Evolutionary conservation across 2,113 vertebrate species (phyloP).

Genomic region (Oncorhynchus clarkii): DNA sequence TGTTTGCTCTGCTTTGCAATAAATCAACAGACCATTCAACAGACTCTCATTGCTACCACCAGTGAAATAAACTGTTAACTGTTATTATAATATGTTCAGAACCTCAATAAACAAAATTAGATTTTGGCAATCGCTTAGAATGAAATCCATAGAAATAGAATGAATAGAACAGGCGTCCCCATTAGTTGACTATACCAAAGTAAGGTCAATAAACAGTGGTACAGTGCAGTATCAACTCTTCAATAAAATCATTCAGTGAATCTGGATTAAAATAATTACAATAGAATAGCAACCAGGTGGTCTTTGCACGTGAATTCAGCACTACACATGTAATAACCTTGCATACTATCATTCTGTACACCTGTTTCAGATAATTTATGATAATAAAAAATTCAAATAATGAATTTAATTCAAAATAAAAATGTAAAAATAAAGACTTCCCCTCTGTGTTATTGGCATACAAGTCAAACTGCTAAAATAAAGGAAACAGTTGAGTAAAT

Average conservation of each 20-base stretch:
- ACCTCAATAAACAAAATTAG: constrained; percentile 22
- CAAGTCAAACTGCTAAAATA: too few relatives aligned
- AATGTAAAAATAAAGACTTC: too few relatives aligned
- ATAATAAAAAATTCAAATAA: neutral
- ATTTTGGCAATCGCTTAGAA: too few relatives aligned
- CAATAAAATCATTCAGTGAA: neutral
- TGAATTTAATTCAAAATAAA: constrained; percentile 47
- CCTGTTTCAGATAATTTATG: too few relatives aligned
- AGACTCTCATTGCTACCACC: neutral
- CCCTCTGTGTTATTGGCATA: constrained; percentile 22
- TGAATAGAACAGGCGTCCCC: too few relatives aligned
- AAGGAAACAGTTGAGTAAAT: too few relatives aligned
- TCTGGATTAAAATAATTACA: too few relatives aligned
- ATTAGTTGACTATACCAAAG: constrained; percentile 9
- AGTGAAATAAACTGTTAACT: constrained; percentile 28
- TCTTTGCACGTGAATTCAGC: too few relatives aligned
- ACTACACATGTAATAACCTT: too few relatives aligned
- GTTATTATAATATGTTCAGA: constrained; percentile 31
- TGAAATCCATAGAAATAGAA: too few relatives aligned
- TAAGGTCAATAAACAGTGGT: neutral
- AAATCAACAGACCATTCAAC: constrained; percentile 26
- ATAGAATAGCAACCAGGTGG: too few relatives aligned
- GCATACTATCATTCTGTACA: too few relatives aligned
- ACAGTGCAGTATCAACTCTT: constrained; percentile 15
- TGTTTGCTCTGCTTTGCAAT: constrained; percentile 9